These are phyloP conservation scores for Mimumesa dahlbomi DNA, from an alignment of 2,888 invertebrate species.

Conservation along the genomic window DNA sequence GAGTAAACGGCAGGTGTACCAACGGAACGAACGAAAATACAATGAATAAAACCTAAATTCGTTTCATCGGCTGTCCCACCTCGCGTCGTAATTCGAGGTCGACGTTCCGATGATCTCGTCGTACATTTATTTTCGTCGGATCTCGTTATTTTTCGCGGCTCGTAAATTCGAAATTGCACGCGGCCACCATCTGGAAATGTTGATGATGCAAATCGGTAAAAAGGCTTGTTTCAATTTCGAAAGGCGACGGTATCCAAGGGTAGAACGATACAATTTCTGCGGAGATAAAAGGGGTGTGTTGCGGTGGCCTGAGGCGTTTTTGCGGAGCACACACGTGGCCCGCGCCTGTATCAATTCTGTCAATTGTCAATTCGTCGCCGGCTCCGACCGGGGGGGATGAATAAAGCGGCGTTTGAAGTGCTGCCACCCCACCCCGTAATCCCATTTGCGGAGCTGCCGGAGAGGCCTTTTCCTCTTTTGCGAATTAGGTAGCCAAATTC, in stretches of 20 bases:
- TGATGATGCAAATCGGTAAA: no score
- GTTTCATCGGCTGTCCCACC: no score
- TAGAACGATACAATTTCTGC: conserved; percentile 16
- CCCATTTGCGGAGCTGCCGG: conserved; percentile 65
- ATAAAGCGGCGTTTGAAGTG: conserved; percentile 77
- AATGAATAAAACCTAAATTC: no score
- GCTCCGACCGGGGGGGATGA: conserved; percentile 64
- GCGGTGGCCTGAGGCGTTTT: conserved; percentile 32
- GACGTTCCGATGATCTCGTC: no score
- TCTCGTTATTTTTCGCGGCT: no score
- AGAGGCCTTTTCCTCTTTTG: conserved; percentile 44
- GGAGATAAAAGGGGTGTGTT: background rate
- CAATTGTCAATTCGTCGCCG: conserved; percentile 79
- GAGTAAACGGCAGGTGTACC: no score
- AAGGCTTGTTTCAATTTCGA: conserved; percentile 1
- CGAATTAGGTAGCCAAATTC: conserved; percentile 70
- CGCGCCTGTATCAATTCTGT: conserved; percentile 77
- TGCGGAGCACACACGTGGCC: conserved; percentile 60
- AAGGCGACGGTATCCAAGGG: background rate
- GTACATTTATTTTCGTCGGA: no score
- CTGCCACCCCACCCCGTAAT: conserved; percentile 72
- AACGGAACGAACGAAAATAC: no score
- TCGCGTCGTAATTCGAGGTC: no score
- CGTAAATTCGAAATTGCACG: no score
- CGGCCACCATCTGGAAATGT: no score